Evolutionary conservation across 92 coral and sea anemone genomes (phyloP).

Genomic region (Meandrina meandrites): DNA sequence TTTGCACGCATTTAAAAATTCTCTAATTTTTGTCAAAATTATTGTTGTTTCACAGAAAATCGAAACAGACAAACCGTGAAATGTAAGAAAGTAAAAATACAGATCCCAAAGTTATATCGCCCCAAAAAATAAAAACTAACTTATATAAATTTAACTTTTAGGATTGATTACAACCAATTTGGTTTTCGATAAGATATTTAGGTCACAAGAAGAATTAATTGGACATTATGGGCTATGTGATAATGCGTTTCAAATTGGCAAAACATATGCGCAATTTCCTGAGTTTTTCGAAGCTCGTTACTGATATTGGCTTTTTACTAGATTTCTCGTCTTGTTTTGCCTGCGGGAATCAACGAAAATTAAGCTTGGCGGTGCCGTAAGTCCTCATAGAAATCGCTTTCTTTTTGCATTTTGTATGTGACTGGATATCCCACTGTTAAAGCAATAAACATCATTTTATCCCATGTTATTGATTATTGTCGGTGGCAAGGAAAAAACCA

Average conservation of each 20-base stretch:
- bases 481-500: constrained; percentile 10
- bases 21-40: background rate
- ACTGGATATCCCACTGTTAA: constrained; percentile 26
- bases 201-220: background rate
- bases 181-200: background rate
- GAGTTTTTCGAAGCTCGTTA: background rate
- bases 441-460: constrained; percentile 25
- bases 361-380: background rate
- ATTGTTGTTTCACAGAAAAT: background rate
- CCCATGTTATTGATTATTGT: constrained; percentile 16
- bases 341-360: constrained; percentile 20
- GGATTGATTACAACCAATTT: constrained; percentile 19
- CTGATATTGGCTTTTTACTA: background rate
- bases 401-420: background rate
- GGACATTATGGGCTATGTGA: background rate
- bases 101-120: background rate
- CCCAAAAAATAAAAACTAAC: background rate
- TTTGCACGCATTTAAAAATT: background rate
- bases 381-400: background rate
- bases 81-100: background rate
- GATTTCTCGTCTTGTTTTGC: constrained; percentile 8
- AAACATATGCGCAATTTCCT: constrained; percentile 19
- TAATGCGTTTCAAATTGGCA: constrained; percentile 6
- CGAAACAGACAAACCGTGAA: background rate
- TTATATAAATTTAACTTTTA: constrained; percentile 5